A percentile compares a stretch with the other conserved stretches of the same genome.
phyloP scores from a whole-genome alignment of 2,113 vertebrate genomes.

The Leptocoma aspasia region DNA sequence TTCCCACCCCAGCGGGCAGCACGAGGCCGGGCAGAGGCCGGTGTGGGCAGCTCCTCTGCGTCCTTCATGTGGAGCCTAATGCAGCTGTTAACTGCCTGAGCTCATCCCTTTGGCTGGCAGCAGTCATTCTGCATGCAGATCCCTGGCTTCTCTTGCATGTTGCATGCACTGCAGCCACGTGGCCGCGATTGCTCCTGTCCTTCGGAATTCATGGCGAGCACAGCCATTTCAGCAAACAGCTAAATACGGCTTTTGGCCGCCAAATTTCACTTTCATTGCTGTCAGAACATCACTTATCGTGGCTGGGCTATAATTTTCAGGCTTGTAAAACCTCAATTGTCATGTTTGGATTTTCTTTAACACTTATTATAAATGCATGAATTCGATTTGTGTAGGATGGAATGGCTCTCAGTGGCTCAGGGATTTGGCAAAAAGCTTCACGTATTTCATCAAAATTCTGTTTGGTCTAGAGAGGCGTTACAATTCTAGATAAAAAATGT shows the following conservation, averaged over 20 bases:
- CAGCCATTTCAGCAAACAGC: not conserved
- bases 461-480: not conserved
- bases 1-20: not conserved
- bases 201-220: not conserved
- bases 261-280: slow-evolving; percentile 12
- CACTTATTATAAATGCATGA: slow-evolving; percentile 6
- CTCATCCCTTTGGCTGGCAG: not conserved
- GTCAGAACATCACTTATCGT: not conserved
- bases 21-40: rapidly evolving
- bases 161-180: rapidly evolving
- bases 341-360: slow-evolving; percentile 30
- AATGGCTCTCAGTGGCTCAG: slow-evolving; percentile 15
- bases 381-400: slow-evolving; percentile 44
- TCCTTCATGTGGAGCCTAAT: not conserved
- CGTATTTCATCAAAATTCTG: not conserved
- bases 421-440: not conserved
- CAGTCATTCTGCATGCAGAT: rapidly evolving
- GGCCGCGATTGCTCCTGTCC: rapidly evolving
- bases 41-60: not conserved
- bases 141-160: not conserved
- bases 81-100: not conserved
- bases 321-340: slow-evolving; percentile 43
- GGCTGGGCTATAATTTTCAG: slow-evolving; percentile 27
- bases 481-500: not conserved
- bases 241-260: not conserved